Percentiles rank a stretch among this genome's conserved stretches.
These are phyloP conservation scores for Apostichopus japonicus DNA, from an alignment of 35 echinoderm and acorn worm species.

Conservation along the genomic window DNA sequence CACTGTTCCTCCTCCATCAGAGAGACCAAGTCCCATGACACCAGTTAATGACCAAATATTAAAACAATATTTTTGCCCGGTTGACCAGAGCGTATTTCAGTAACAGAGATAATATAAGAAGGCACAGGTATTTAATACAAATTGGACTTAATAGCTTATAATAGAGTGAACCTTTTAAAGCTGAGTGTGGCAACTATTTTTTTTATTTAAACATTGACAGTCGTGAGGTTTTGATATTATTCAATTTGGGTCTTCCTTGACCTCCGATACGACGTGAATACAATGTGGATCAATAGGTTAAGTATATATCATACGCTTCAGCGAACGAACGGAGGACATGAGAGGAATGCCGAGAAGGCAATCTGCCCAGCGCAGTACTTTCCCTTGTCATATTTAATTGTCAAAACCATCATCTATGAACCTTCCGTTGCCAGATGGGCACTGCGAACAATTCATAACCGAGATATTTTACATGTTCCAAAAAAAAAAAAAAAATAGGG, in stretches of 20 bases:
- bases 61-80: background rate
- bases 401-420: background rate
- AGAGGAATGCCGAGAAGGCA: background rate
- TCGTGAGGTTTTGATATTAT: background rate
- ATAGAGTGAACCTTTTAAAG: background rate
- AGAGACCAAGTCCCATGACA: background rate
- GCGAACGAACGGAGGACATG: background rate
- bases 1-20: background rate
- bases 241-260: background rate
- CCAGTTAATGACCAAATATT: background rate
- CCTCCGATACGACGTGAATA: background rate
- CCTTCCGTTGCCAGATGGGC: constrained; percentile 29
- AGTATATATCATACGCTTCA: background rate
- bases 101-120: no score
- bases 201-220: background rate
- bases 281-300: constrained; percentile 41
- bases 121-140: background rate
- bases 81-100: no score
- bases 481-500: background rate
- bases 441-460: background rate
- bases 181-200: background rate
- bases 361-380: background rate
- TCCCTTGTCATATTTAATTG: constrained; percentile 19
- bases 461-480: background rate
- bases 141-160: background rate